Base-by-base conservation (phyloP, 2,797 vertebrate genomes). In the Falco berigora region DNA sequence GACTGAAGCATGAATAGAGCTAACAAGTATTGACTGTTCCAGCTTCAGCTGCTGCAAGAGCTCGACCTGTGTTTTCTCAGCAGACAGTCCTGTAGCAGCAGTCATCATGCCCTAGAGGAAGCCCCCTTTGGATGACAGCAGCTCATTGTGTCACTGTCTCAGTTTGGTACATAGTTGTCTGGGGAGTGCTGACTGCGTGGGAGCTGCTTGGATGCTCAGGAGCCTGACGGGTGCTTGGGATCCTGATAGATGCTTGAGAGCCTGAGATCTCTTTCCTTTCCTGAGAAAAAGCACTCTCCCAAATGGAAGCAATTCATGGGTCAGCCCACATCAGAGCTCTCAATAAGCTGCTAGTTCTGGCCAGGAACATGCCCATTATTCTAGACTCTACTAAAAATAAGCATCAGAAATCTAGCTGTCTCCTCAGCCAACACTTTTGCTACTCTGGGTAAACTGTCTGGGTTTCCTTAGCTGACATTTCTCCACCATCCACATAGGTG, bases 61-160 rank as follows among this genome's bases (percentile, higher is more conserved):
- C 20, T 68, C 15, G 12, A 46, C 82, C 40, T 24, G 58, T 10
- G 12, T 49, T 85, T 94, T 78, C n/a, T 72, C 42, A 12, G 20
- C 22, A 63, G 18, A 47, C 6, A 32, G 9, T 28, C 12, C 10
- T 15, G 23, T 2, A 49, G 50, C 3, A 85, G 59, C 20, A 23
- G 19, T 7, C 2, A 1, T 36, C 22, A 38, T 2, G 1, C 2
- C 12, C 6, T 6, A 46, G 20, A 61, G 2, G 14, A 42, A 78
- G 10, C 1, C 7, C 20, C 3, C 10, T 69, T 52, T 4, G 3
- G 63, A 32, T 3, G 7, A 20, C 20, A 38, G 22, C 30, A 84
- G 25, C 40, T 59, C 18, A 19, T 30, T 0, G 1, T 22, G 16
- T 20, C 4, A 0, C 22, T 66, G 30, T 25, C 0, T 0, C 11